These are phyloP conservation scores for Eupithecia pulchellata DNA, from an alignment of 2,888 invertebrate genomes.

Conservation along the genomic window DNA sequence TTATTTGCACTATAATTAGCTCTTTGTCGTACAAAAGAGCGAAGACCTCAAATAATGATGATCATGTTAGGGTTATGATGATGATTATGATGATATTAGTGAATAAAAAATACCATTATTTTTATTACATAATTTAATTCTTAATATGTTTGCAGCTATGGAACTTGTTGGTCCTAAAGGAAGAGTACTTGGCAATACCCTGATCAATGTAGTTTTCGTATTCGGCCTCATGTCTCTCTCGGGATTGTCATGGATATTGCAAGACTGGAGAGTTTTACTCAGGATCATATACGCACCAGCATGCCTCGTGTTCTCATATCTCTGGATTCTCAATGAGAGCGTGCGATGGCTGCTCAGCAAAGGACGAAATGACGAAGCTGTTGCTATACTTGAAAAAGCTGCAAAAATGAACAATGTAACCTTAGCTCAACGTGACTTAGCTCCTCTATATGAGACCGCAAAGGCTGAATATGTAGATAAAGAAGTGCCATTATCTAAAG, in stretches of 20 bases:
- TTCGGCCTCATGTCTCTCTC: slow-evolving; percentile 89
- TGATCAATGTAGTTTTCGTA: slow-evolving; percentile 90
- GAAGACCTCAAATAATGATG: too few species aligned
- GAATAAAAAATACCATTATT: neutral
- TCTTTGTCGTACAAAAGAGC: too few species aligned
- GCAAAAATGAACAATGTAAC: slow-evolving; percentile 87
- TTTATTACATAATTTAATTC: neutral
- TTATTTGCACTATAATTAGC: too few species aligned
- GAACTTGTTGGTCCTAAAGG: slow-evolving; percentile 92
- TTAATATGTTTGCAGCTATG: slow-evolving; percentile 84
- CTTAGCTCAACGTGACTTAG: slow-evolving; percentile 72
- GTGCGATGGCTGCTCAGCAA: slow-evolving; percentile 91
- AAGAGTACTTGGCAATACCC: slow-evolving; percentile 90
- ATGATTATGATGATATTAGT: neutral
- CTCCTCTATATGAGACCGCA: slow-evolving; percentile 65
- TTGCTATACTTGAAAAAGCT: slow-evolving; percentile 86
- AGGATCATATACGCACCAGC: slow-evolving; percentile 89
- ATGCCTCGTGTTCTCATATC: slow-evolving; percentile 87
- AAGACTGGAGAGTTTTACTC: slow-evolving; percentile 89
- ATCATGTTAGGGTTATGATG: too few species aligned
- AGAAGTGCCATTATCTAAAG: slow-evolving; percentile 44
- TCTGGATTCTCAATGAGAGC: slow-evolving; percentile 90
- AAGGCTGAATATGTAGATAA: slow-evolving; percentile 47
- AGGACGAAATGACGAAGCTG: slow-evolving; percentile 87
- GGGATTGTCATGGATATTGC: slow-evolving; percentile 87